Evolutionary conservation across 2,797 vertebrate species (phyloP).

Genomic region (Gallinago solitaria): DNA sequence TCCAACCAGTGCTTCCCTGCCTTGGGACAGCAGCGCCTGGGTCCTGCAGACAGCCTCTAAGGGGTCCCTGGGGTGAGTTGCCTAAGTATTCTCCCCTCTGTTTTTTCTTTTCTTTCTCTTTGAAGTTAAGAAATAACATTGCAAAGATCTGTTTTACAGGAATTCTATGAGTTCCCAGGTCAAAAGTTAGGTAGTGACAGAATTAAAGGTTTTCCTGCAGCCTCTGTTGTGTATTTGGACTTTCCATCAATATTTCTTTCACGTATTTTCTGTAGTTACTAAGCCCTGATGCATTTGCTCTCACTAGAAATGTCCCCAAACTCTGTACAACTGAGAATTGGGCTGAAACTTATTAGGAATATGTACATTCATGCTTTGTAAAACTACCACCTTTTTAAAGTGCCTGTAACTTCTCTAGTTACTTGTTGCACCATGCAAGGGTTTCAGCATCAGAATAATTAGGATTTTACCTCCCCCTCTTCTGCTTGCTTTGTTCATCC

Average conservation of each 20-base stretch:
- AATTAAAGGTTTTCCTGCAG: neutral
- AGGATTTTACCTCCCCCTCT: neutral
- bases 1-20: neutral
- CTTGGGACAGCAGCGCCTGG: neutral
- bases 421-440: neutral
- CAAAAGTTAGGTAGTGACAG: neutral
- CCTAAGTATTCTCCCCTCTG: neutral
- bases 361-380: fast-evolving
- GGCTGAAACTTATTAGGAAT: neutral
- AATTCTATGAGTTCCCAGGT: neutral
- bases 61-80: neutral
- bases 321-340: neutral
- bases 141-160: neutral
- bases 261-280: neutral
- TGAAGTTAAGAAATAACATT: neutral
- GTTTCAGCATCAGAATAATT: neutral
- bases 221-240: neutral
- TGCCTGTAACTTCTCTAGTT: neutral
- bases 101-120: neutral
- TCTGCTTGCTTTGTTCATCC: neutral
- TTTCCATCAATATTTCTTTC: neutral
- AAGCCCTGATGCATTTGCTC: neutral
- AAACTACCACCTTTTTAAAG: neutral
- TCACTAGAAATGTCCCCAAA: neutral
- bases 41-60: neutral